phyloP scores from a whole-genome alignment of 2,113 vertebrate genomes.

The Mesembrinibis cayennensis region DNA sequence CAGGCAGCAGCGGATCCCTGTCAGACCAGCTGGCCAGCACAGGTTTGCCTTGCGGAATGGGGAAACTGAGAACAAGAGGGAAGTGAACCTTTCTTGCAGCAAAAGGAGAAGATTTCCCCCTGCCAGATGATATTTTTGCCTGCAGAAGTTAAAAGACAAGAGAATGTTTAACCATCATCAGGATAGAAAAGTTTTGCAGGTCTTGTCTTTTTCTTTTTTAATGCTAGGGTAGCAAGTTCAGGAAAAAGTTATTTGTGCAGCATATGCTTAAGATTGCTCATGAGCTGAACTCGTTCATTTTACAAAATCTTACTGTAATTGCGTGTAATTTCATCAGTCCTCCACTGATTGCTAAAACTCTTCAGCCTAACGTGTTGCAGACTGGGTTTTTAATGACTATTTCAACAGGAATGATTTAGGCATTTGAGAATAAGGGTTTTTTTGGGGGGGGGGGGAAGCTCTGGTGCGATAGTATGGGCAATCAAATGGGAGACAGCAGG shows the following conservation, averaged over 20 bases:
- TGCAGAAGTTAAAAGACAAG: background rate
- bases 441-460: no score
- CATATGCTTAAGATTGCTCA: background rate
- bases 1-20: background rate
- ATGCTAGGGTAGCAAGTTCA: background rate
- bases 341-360: background rate
- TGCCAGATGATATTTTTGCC: background rate
- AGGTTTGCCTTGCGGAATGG: background rate
- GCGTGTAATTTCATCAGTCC: background rate
- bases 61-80: background rate
- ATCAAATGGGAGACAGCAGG: background rate
- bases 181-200: background rate
- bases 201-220: background rate
- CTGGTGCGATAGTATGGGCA: background rate
- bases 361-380: background rate
- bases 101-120: background rate
- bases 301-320: background rate
- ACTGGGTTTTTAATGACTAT: background rate
- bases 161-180: background rate
- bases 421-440: background rate
- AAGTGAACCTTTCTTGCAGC: background rate
- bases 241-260: background rate
- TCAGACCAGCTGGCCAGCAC: background rate
- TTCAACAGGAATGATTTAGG: background rate
- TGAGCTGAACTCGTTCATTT: background rate